Percentiles rank a stretch among this genome's conserved stretches.
Conservation (phyloP, 2,113 vertebrate genomes). For the Macquaria ambigua region DNA sequence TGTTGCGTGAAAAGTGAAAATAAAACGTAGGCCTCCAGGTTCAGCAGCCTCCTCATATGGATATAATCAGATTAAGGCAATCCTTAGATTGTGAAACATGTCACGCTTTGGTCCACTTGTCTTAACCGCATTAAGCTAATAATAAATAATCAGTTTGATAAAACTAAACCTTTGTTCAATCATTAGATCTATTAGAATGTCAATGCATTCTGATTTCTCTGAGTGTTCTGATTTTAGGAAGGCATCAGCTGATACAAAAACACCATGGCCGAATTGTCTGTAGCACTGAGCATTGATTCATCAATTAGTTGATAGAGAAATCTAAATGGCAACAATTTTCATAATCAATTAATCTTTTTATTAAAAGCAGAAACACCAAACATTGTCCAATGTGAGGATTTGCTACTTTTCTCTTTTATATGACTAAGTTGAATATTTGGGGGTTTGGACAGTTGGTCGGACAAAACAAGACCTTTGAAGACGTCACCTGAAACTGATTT, state of each 20-base stretch:
- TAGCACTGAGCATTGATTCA: background rate
- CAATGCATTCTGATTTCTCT: no score
- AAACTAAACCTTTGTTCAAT: no score
- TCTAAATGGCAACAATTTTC: background rate
- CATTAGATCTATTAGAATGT: no score
- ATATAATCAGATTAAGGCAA: background rate
- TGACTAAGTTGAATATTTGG: background rate
- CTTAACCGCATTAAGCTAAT: no score
- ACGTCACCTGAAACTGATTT: background rate
- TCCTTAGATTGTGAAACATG: background rate
- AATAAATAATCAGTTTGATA: no score
- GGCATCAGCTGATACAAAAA: no score
- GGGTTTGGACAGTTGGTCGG: background rate
- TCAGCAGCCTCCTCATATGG: background rate
- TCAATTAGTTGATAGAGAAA: background rate
- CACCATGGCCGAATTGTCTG: background rate
- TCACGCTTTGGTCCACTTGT: background rate
- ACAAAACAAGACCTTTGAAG: background rate
- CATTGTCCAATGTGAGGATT: background rate
- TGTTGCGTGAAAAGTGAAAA: background rate
- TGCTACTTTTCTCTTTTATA: background rate
- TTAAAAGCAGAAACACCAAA: background rate
- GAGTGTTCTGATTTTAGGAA: no score
- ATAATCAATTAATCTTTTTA: background rate
- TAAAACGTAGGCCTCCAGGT: background rate